Percentiles rank a stretch among this genome's conserved stretches.
Evolutionary conservation across 2,113 vertebrate genomes (phyloP).

Genomic region (Oceanodroma tethys): DNA sequence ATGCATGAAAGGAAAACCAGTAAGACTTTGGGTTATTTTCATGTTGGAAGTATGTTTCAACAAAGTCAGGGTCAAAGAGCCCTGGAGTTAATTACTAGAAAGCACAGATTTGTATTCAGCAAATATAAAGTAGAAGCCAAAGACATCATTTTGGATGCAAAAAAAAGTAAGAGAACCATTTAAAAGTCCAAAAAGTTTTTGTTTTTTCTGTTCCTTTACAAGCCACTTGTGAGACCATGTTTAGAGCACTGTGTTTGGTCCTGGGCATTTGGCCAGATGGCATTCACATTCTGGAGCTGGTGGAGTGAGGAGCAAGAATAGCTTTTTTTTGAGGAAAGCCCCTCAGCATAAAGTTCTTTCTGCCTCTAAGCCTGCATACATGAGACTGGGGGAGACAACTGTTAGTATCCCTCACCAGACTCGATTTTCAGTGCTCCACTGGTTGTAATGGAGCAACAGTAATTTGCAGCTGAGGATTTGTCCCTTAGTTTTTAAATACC

Average conservation of each 20-base stretch:
- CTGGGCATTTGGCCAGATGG: not conserved
- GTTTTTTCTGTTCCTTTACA: not conserved
- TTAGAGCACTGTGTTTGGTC: not conserved
- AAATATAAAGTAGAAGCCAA: not conserved
- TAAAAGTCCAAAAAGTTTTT: not conserved
- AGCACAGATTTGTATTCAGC: not conserved
- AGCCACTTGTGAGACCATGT: not conserved
- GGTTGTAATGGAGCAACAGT: not conserved
- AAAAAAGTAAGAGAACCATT: not conserved
- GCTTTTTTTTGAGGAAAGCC: not conserved
- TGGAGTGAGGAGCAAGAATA: not conserved
- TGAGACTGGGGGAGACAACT: accelerated
- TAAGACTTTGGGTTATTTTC: not conserved
- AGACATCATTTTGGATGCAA: not conserved
- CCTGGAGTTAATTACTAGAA: not conserved
- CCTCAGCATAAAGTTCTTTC: not conserved
- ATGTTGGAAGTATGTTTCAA: not conserved
- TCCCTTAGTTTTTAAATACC: not conserved
- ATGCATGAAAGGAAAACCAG: not conserved
- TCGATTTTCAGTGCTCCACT: not conserved
- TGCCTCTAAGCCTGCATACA: not conserved
- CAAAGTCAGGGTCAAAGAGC: not conserved
- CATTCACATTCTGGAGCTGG: not conserved
- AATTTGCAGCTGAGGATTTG: not conserved
- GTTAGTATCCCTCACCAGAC: not conserved